Percentiles rank a stretch among this genome's conserved stretches.
Conservation (phyloP, 1,140 invertebrate genomes). For the Maniola jurtina region DNA sequence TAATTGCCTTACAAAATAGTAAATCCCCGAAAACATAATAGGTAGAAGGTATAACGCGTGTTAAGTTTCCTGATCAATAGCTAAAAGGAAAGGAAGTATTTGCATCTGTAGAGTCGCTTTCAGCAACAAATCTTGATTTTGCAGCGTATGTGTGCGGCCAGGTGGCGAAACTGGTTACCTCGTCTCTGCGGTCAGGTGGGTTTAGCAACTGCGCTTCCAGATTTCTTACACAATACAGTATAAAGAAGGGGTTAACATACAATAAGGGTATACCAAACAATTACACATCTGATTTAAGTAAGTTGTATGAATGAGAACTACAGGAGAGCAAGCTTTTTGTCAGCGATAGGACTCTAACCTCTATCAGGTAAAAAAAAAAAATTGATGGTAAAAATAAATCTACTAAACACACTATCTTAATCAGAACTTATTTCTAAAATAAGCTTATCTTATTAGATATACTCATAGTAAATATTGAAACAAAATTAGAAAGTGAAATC, state of each 20-base stretch:
- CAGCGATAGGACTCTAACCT: too few relatives aligned
- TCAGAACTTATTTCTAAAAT: too few relatives aligned
- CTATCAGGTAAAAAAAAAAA: too few relatives aligned
- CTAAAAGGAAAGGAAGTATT: neutral
- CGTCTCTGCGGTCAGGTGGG: conserved; percentile 47
- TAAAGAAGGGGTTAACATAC: neutral
- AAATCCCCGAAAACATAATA: too few relatives aligned
- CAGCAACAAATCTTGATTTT: conserved; percentile 14
- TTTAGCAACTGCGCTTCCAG: conserved; percentile 40
- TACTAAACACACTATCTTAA: too few relatives aligned
- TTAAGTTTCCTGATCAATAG: neutral
- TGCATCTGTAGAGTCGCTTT: conserved; percentile 2
- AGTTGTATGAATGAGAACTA: too few relatives aligned
- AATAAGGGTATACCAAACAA: conserved; percentile 5
- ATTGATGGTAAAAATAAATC: too few relatives aligned
- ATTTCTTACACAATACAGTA: conserved; percentile 38
- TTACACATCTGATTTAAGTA: too few relatives aligned
- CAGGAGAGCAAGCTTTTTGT: too few relatives aligned
- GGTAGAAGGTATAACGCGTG: neutral
- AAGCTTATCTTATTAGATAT: too few relatives aligned
- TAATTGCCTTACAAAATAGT: too few relatives aligned
- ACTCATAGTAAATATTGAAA: too few relatives aligned
- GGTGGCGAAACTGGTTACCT: conserved; percentile 60
- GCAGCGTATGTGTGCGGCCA: conserved; percentile 38
- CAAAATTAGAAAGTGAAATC: neutral